These are phyloP conservation scores for Volucella inanis DNA, from an alignment of 2,888 invertebrate species.

Conservation along the genomic window DNA sequence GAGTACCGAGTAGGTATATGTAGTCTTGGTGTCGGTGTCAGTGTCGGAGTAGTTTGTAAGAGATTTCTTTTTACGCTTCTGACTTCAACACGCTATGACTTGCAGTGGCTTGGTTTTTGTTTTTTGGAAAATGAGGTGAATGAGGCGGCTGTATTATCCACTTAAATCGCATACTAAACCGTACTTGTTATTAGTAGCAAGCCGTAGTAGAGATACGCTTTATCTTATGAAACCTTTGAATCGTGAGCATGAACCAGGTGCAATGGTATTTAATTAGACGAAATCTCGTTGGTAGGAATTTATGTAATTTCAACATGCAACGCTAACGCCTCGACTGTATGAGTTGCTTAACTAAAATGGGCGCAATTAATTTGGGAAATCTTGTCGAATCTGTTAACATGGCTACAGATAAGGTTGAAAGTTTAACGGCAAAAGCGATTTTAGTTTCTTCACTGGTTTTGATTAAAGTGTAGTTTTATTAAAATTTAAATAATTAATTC, in stretches of 20 bases:
- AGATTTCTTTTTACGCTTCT: conserved; percentile 36
- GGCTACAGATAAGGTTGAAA: no score
- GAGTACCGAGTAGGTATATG: no score
- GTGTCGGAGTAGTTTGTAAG: conserved; percentile 1
- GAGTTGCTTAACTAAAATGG: conserved; percentile 5
- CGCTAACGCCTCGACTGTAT: background rate
- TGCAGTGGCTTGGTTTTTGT: background rate
- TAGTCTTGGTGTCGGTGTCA: background rate
- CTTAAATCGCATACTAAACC: conserved; percentile 49
- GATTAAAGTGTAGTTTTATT: no score
- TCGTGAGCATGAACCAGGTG: conserved; percentile 43
- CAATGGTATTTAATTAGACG: conserved; percentile 64
- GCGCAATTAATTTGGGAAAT: no score
- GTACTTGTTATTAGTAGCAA: conserved; percentile 54
- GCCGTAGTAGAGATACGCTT: conserved; percentile 36
- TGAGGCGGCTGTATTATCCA: conserved; percentile 43
- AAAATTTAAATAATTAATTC: no score
- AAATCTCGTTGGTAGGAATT: conserved; percentile 56
- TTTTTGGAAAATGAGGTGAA: conserved; percentile 8
- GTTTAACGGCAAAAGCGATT: no score
- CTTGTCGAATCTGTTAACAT: no score
- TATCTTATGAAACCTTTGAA: conserved; percentile 39
- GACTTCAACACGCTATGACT: conserved; percentile 35
- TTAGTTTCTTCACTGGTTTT: no score
- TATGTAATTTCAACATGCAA: conserved; percentile 59